phyloP scores from a whole-genome alignment of 2,113 vertebrate species.

The Casuarius casuarius region DNA sequence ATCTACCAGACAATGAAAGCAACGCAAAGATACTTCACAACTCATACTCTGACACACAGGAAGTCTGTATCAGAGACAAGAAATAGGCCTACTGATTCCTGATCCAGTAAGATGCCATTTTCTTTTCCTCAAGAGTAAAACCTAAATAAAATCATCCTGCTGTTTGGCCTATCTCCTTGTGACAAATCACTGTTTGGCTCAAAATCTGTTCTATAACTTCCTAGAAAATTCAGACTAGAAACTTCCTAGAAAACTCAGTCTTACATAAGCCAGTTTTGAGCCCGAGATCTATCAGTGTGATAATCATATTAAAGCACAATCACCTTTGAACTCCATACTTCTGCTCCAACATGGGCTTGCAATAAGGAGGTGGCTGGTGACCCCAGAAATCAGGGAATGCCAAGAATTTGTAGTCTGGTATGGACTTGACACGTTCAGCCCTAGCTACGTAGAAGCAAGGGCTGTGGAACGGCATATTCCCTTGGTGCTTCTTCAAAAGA shows the following conservation, averaged over 20 bases:
- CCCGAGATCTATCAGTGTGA: not conserved
- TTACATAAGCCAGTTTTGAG: not conserved
- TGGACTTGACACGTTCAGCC: conserved; percentile 80
- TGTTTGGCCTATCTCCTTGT: not conserved
- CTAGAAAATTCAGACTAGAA: not conserved
- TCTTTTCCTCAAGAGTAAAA: not conserved
- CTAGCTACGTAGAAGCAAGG: conserved; percentile 77
- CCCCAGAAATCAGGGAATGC: conserved; percentile 95
- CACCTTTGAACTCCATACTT: conserved; percentile 87
- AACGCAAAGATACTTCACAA: not conserved
- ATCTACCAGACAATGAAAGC: not conserved
- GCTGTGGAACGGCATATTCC: conserved; percentile 79
- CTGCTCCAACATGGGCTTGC: conserved; percentile 80
- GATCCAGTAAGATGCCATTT: not conserved
- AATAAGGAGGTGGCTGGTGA: conserved; percentile 75
- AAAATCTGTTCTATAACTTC: not conserved
- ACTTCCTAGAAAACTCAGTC: not conserved
- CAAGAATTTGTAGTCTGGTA: conserved; percentile 80
- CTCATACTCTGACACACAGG: not conserved
- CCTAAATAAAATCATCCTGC: not conserved
- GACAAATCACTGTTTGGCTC: not conserved
- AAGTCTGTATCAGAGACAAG: not conserved
- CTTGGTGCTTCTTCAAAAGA: conserved; percentile 77
- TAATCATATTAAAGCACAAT: not conserved
- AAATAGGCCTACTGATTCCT: not conserved